These are phyloP conservation scores for Syngnathus floridae DNA, from an alignment of 2,113 vertebrate species.

Conservation along the genomic window DNA sequence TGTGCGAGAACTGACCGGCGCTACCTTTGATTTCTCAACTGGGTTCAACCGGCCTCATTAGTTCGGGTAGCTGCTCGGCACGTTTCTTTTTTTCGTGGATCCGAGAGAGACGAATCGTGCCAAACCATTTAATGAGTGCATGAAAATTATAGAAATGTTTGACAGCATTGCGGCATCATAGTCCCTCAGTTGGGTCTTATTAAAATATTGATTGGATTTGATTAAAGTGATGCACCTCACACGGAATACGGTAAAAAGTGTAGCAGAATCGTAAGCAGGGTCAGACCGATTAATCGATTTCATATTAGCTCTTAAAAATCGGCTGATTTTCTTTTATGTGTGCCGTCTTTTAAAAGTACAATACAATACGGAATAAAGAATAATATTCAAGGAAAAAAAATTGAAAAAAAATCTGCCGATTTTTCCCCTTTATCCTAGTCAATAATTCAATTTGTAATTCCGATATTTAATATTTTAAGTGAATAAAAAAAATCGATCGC, in stretches of 20 bases:
- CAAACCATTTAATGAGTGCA: constrained; percentile 1
- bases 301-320: no score
- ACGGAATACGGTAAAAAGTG: neutral
- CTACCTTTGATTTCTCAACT: constrained; percentile 58
- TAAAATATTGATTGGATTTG: constrained; percentile 1
- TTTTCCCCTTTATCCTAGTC: no score
- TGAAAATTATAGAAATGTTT: constrained; percentile 15
- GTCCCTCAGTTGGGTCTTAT: neutral
- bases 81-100: constrained; percentile 14
- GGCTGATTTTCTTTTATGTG: no score
- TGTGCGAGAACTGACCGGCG: constrained; percentile 40
- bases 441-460: no score
- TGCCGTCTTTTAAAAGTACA: no score
- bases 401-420: no score
- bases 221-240: neutral
- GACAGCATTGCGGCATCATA: neutral
- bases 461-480: no score
- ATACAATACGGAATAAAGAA: no score
- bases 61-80: constrained; percentile 43
- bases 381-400: no score
- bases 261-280: neutral
- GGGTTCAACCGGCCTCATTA: constrained; percentile 46
- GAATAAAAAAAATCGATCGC: neutral
- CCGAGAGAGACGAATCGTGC: neutral
- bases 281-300: neutral